Conservation (phyloP, 2,888 invertebrate species). For the Ecdyonurus torrentis region DNA sequence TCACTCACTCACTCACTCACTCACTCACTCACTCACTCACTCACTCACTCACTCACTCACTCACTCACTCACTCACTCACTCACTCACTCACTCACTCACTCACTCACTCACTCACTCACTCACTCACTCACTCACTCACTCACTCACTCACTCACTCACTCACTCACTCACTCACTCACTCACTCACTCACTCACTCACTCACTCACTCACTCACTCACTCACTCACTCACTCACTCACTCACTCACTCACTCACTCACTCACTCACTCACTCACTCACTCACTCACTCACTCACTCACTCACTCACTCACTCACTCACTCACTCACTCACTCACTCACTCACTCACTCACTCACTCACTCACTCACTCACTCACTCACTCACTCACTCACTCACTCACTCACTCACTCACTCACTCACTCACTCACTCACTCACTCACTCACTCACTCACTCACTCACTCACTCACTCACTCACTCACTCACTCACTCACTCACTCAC, state of each 20-base stretch:
- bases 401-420: too few species aligned
- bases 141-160: not conserved
- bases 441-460: too few species aligned
- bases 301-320: not conserved
- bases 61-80: not conserved
- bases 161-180: not conserved
- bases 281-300: not conserved
- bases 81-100: not conserved
- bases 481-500: too few species aligned
- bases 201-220: not conserved
- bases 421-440: too few species aligned
- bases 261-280: not conserved
- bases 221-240: not conserved
- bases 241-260: not conserved
- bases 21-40: constrained; percentile 1
- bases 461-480: too few species aligned
- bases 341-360: too few species aligned
- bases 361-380: too few species aligned
- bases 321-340: too few species aligned
- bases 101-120: not conserved
- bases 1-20: constrained; percentile 3
- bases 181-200: not conserved
- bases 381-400: too few species aligned
- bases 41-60: constrained; percentile 4
- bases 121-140: not conserved